Conservation (phyloP, 2,113 vertebrate species). For the Vicugna pacos region DNA sequence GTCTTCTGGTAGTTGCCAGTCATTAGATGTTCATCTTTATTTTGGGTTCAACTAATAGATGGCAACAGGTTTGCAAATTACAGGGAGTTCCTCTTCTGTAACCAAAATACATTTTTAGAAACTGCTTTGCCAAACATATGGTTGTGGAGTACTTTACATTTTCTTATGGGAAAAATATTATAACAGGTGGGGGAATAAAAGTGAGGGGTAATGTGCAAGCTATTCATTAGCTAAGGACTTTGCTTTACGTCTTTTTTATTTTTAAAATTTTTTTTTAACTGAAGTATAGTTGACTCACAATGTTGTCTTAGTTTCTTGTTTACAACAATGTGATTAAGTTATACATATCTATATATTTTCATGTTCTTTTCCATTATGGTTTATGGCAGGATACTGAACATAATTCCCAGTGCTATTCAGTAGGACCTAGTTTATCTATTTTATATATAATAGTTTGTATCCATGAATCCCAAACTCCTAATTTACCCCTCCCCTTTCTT, state of each 20-base stretch:
- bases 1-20: not conserved
- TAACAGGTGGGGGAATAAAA: not conserved
- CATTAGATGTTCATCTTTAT: not conserved
- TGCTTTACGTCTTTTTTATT: not conserved
- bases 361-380: too few relatives aligned
- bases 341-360: too few relatives aligned
- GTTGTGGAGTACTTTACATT: not conserved
- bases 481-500: too few relatives aligned
- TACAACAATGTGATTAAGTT: too few relatives aligned
- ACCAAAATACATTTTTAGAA: not conserved
- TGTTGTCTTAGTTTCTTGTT: too few relatives aligned
- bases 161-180: constrained; percentile 1
- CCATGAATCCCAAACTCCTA: too few relatives aligned
- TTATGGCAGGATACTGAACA: too few relatives aligned
- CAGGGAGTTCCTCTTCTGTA: not conserved
- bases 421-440: too few relatives aligned
- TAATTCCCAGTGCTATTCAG: too few relatives aligned
- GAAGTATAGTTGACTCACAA: too few relatives aligned
- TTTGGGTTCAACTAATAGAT: not conserved
- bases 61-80: not conserved
- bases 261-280: too few relatives aligned
- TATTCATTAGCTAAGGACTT: not conserved
- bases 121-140: not conserved
- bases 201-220: not conserved
- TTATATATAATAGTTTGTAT: too few relatives aligned